Percentiles rank a stretch among this genome's conserved stretches.
Evolutionary conservation across 2,113 vertebrate species (phyloP).

Genomic region (Otocyon megalotis): DNA sequence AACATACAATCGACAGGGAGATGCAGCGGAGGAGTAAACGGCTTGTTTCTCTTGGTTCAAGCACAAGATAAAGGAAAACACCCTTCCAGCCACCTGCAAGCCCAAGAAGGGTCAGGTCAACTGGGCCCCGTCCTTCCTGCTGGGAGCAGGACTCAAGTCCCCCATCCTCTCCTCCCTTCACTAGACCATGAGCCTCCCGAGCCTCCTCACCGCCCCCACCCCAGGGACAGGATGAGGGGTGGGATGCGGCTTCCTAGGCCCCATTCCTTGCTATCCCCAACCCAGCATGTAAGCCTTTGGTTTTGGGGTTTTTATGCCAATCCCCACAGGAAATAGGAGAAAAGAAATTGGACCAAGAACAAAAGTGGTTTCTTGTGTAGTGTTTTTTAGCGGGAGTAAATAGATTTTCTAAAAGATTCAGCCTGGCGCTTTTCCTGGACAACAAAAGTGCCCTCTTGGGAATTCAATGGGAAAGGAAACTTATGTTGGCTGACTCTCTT

Average conservation of each 20-base stretch:
- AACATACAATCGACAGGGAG: not conserved
- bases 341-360: not conserved
- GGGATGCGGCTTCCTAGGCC: not conserved
- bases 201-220: not conserved
- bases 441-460: not conserved
- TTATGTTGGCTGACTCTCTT: not conserved
- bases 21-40: too few relatives aligned
- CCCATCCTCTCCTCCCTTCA: too few relatives aligned
- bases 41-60: not conserved
- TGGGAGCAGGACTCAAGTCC: not conserved
- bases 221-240: not conserved
- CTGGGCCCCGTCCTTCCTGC: not conserved
- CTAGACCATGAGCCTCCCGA: rapidly evolving
- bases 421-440: constrained; percentile 20
- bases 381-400: constrained; percentile 20
- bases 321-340: not conserved
- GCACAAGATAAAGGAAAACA: not conserved
- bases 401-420: constrained; percentile 21
- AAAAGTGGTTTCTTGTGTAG: not conserved
- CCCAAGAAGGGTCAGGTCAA: not conserved
- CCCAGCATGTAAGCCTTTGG: not conserved
- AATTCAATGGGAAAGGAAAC: constrained; percentile 36
- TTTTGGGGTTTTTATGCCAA: not conserved
- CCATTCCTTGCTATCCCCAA: not conserved
- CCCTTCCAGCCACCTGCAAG: not conserved